Evolutionary conservation across 1,140 invertebrate species (phyloP), one percentile per base, ranked within the genome.

Genomic region (Littorina saxatilis): DNA sequence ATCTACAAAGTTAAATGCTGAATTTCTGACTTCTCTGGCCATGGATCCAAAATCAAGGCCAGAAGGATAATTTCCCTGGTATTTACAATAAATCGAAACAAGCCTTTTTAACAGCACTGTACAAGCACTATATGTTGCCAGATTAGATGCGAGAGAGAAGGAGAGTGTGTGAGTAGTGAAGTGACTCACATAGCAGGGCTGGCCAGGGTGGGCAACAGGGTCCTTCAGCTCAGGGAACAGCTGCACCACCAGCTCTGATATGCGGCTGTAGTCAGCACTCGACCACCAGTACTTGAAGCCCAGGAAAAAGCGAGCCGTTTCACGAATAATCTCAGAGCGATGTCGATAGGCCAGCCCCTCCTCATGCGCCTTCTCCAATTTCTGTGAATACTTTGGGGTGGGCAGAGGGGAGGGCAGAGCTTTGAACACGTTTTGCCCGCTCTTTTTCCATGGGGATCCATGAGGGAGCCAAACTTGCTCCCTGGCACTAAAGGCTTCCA

Each of bases 201-300:
- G 81, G 11, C 83, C 83, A 32, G 81, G 80, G 1, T 58, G 39
- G 3, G 73, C 72, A 5, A 61, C 79, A 17, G 79, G 52, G 50
- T 85, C 83, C 50, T 80, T 82, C 32, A 85, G 61, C 27, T 85
- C 83, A 7, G 83, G 83, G 74, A 85, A 85, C 63, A 82, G 72
- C 13, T 55, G 37, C 13, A 82, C 83, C 17, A 85, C 83, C 66
- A 85, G 73, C 74, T 85, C 81, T 0, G 83, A 82, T 13, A 85
- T 85, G 68, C 81, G 52, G 23, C 77, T 82, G 55, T 85, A 85
- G 83, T 85, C 83, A 9, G 81, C 83, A 70, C 83, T 85, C 13
- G 83, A 82, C 83, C 83, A 85, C 83, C 83, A 85, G 66, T 85
- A 82, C 58, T 85, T 85, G 39, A 80, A 79, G 20, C 63, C 66